Conservation (phyloP, 2,888 invertebrate genomes). For the Ormyrus labotus region DNA sequence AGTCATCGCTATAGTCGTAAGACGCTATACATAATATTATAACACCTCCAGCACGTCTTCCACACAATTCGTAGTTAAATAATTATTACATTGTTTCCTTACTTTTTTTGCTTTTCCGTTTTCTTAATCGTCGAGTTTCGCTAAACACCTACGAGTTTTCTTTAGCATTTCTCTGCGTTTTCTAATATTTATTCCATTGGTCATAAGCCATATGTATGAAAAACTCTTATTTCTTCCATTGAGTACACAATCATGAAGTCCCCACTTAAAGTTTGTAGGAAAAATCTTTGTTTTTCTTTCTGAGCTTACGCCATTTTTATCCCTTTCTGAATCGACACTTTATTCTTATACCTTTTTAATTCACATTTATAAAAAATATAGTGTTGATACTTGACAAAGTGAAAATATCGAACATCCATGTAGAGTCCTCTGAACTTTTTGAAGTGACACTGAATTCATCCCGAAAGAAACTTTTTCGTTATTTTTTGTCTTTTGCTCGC, state of each 20-base stretch:
- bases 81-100: constrained; percentile 23
- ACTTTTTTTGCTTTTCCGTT: background rate
- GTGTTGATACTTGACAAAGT: constrained; percentile 51
- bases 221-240: constrained; percentile 33
- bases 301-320: constrained; percentile 17
- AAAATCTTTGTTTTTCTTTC: background rate
- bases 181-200: constrained; percentile 57
- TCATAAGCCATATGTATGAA: constrained; percentile 57
- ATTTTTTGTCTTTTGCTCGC: too few relatives aligned
- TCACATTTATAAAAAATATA: constrained; percentile 54
- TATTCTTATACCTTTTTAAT: constrained; percentile 6
- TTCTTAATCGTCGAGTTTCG: background rate
- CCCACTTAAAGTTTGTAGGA: constrained; percentile 6
- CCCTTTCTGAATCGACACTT: constrained; percentile 46
- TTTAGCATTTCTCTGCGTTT: constrained; percentile 46
- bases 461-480: too few relatives aligned
- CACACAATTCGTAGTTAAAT: constrained; percentile 21
- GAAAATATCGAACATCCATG: constrained; percentile 54
- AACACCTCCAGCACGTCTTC: background rate
- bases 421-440: constrained; percentile 24
- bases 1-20: constrained; percentile 56
- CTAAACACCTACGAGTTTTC: background rate
- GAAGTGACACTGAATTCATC: background rate
- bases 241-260: constrained; percentile 21
- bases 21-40: constrained; percentile 49